Percentiles rank a stretch among this genome's conserved stretches.
These are phyloP conservation scores for Todiramphus saurophagus DNA, from an alignment of 2,113 vertebrate species.

Conservation along the genomic window DNA sequence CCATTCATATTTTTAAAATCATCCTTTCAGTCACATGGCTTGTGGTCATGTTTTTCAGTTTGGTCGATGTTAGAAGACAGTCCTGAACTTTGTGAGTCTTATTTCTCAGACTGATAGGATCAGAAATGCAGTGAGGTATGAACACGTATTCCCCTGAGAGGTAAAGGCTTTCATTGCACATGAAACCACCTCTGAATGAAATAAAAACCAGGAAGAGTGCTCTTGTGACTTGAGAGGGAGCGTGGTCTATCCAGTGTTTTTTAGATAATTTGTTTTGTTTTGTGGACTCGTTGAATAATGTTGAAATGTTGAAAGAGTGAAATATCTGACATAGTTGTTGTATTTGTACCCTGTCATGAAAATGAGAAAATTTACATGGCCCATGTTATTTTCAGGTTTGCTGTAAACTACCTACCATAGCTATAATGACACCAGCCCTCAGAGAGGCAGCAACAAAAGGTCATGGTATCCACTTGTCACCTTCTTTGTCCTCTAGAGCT, in stretches of 20 bases:
- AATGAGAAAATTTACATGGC: conserved; percentile 67
- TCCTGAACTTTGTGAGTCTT: neutral
- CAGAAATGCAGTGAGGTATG: conserved; percentile 19
- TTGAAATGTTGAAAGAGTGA: neutral
- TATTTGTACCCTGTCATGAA: conserved; percentile 21
- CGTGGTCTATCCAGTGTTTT: neutral
- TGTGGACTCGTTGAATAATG: neutral
- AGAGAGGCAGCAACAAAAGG: conserved; percentile 84
- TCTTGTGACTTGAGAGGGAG: neutral
- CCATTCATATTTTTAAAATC: neutral
- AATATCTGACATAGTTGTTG: neutral
- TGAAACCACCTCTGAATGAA: neutral
- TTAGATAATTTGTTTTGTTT: neutral
- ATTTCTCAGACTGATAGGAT: conserved; percentile 27
- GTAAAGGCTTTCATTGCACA: neutral
- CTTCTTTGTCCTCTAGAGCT: conserved; percentile 77
- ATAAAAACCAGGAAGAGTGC: neutral
- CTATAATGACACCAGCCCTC: conserved; percentile 88
- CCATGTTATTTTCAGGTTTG: conserved; percentile 77
- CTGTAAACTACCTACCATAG: conserved; percentile 70
- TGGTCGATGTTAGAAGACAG: neutral
- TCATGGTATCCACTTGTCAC: conserved; percentile 83
- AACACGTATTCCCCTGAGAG: neutral
- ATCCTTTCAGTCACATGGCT: neutral
- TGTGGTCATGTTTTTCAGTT: neutral